Percentiles rank a stretch among this genome's conserved stretches.
These are phyloP conservation scores for Indicator maculatus DNA, from an alignment of 2,113 vertebrate genomes.

Conservation along the genomic window DNA sequence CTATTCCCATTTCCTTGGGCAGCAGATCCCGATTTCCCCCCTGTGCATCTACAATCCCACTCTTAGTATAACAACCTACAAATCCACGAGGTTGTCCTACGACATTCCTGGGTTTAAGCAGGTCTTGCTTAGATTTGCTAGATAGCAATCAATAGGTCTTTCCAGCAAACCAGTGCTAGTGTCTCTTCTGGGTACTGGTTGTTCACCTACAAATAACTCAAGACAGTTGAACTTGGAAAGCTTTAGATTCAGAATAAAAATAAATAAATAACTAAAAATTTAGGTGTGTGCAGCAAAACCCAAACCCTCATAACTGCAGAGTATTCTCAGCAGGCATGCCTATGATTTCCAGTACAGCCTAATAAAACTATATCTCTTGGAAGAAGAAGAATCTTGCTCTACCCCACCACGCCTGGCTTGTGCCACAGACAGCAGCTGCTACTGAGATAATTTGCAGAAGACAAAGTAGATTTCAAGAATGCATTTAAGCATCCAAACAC, in stretches of 20 bases:
- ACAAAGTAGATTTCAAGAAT: neutral
- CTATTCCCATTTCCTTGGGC: neutral
- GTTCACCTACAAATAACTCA: neutral
- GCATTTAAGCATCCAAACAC: neutral
- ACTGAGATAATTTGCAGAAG: neutral
- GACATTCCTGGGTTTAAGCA: neutral
- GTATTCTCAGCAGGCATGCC: neutral
- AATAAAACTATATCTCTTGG: neutral
- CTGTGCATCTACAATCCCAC: neutral
- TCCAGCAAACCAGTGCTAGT: neutral
- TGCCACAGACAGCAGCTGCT: neutral
- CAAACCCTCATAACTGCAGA: neutral
- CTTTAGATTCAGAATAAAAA: neutral
- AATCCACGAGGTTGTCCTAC: neutral
- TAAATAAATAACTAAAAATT: neutral
- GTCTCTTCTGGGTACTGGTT: neutral
- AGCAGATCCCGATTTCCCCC: neutral
- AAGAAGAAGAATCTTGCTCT: neutral
- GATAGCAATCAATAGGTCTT: neutral
- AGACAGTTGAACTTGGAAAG: neutral
- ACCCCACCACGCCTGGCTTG: neutral
- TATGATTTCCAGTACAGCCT: neutral
- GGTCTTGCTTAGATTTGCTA: neutral
- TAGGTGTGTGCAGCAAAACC: neutral
- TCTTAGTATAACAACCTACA: neutral